These are phyloP conservation scores for Acanthornis magna DNA, from an alignment of 2,797 vertebrate genomes.

Conservation along the genomic window DNA sequence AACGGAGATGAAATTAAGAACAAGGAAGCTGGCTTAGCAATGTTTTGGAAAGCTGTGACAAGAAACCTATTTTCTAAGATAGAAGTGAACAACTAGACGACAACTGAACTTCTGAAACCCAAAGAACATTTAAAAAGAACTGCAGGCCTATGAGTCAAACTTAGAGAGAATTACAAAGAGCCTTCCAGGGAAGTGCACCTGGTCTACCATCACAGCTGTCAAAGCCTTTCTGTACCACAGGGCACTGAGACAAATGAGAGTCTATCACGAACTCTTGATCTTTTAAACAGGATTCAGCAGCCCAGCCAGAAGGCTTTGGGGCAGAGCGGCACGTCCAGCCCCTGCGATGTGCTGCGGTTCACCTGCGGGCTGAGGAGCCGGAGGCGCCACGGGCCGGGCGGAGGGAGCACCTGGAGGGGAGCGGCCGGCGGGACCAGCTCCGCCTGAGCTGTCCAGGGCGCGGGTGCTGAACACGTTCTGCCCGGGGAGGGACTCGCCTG, in stretches of 20 bases:
- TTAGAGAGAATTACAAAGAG: background rate
- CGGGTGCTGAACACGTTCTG: slow-evolving; percentile 32
- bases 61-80: background rate
- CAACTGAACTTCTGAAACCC: background rate
- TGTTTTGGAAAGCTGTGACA: background rate
- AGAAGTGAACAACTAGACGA: background rate
- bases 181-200: background rate
- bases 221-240: background rate
- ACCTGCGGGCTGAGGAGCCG: fast-evolving
- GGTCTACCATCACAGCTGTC: too few relatives aligned
- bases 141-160: background rate
- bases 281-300: fast-evolving
- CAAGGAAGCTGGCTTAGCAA: background rate
- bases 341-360: fast-evolving
- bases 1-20: background rate
- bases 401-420: background rate
- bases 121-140: background rate
- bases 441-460: slow-evolving; percentile 18
- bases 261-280: too few relatives aligned
- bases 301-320: fast-evolving
- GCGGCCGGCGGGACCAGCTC: background rate
- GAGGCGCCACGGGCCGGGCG: background rate
- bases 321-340: fast-evolving
- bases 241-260: background rate
- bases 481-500: fast-evolving